Evolutionary conservation across 1,140 invertebrate species (phyloP).

Genomic region (Zaprionus ornatus): DNA sequence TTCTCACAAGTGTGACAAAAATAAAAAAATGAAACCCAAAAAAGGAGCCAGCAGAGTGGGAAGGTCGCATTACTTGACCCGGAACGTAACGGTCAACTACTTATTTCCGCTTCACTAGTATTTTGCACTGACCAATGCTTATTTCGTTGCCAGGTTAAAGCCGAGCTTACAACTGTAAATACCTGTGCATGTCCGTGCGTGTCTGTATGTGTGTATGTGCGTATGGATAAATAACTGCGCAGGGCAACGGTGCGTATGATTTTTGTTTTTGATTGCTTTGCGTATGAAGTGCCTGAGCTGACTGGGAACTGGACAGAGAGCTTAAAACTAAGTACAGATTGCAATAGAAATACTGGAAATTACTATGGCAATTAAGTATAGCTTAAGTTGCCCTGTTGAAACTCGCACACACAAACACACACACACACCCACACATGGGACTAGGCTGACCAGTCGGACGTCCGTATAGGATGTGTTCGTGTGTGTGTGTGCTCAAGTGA

Average conservation of each 20-base stretch:
- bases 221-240: constrained; percentile 38
- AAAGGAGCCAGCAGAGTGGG: neutral
- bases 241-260: constrained; percentile 53
- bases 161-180: constrained; percentile 30
- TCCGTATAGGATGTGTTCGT: neutral
- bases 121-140: constrained; percentile 4
- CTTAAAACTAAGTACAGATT: constrained; percentile 16
- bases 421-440: neutral
- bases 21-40: constrained; percentile 6
- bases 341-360: constrained; percentile 22
- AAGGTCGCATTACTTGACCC: neutral
- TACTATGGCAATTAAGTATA: constrained; percentile 42
- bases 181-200: constrained; percentile 6
- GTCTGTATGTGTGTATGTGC: constrained; percentile 3
- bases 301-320: neutral
- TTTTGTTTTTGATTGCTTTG: constrained; percentile 43
- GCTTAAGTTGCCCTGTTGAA: neutral
- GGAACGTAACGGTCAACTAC: constrained; percentile 30
- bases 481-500: constrained; percentile 7
- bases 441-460: neutral
- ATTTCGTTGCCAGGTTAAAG: constrained; percentile 23
- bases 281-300: constrained; percentile 3
- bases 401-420: neutral
- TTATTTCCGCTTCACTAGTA: constrained; percentile 36
- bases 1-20: constrained; percentile 14